Evolutionary conservation across 2,888 invertebrate species (phyloP).

Genomic region (Phytoseiulus persimilis): DNA sequence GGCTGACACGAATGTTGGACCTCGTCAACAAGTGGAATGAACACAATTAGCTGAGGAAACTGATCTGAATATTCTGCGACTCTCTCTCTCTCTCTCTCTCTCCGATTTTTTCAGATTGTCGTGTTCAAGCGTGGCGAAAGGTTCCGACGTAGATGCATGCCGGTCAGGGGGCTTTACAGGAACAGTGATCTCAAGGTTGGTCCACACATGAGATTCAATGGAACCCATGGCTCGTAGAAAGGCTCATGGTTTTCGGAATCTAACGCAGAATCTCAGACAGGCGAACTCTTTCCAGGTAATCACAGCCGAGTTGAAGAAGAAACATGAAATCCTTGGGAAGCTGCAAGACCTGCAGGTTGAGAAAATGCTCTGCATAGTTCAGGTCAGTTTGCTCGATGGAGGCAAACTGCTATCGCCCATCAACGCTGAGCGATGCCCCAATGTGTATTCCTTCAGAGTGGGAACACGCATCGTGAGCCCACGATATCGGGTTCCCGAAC

Average conservation of each 20-base stretch:
- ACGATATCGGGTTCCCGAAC: too few relatives aligned
- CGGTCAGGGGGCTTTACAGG: neutral
- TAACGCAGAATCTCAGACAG: neutral
- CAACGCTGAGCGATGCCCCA: too few relatives aligned
- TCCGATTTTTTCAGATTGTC: neutral
- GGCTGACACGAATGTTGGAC: too few relatives aligned
- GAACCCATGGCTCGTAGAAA: too few relatives aligned
- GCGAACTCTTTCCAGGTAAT: neutral
- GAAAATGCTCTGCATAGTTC: slow-evolving; percentile 13
- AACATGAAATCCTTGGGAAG: neutral
- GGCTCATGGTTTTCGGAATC: neutral
- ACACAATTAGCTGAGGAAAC: too few relatives aligned
- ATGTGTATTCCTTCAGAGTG: too few relatives aligned
- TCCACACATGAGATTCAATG: neutral
- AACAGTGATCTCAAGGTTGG: slow-evolving; percentile 32
- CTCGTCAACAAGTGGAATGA: too few relatives aligned
- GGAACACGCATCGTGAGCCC: too few relatives aligned
- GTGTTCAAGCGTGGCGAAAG: neutral
- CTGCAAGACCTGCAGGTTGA: neutral
- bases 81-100: too few relatives aligned
- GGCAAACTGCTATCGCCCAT: too few relatives aligned
- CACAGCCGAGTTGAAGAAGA: neutral
- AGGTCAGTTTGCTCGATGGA: slow-evolving; percentile 11
- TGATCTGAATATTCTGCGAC: too few relatives aligned
- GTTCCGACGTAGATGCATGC: slow-evolving; percentile 1